Percentiles rank a stretch among this genome's conserved stretches.
phyloP scores from a whole-genome alignment of 2,888 invertebrate genomes.

The Clivina fossor region DNA sequence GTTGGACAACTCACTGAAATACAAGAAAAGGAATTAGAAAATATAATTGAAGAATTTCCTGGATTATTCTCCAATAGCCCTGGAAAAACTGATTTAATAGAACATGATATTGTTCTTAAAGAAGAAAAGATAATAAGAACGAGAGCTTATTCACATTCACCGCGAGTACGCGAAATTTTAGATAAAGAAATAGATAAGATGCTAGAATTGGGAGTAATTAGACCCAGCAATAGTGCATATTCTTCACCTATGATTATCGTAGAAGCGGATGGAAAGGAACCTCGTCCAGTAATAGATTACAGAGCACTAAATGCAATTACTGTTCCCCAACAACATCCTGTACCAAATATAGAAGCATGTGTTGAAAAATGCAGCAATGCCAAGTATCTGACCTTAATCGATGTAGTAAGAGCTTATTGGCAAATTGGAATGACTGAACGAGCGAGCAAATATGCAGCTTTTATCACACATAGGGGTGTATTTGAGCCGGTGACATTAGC shows the following conservation, averaged over 20 bases:
- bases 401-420: constrained; percentile 12
- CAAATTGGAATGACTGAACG: constrained; percentile 9
- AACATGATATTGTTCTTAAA: constrained; percentile 6
- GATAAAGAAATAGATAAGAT: constrained; percentile 20
- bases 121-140: constrained; percentile 5
- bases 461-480: constrained; percentile 2
- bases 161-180: constrained; percentile 1
- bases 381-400: constrained; percentile 8
- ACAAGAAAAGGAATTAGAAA: neutral
- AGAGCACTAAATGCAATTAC: constrained; percentile 6
- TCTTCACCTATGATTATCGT: constrained; percentile 16
- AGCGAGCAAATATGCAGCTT: neutral
- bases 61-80: constrained; percentile 11
- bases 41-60: constrained; percentile 1
- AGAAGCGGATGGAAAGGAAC: constrained; percentile 8
- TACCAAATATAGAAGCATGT: constrained; percentile 11
- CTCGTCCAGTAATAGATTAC: neutral
- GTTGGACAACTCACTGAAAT: neutral
- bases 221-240: constrained; percentile 13
- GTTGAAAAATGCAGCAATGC: constrained; percentile 5
- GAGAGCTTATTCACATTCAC: constrained; percentile 13
- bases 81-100: neutral
- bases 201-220: constrained; percentile 10
- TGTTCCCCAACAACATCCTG: constrained; percentile 16
- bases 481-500: constrained; percentile 9